Percentiles rank a stretch among this genome's conserved stretches.
Conservation (phyloP, 2,113 vertebrate genomes). For the Hyperopisus bebe region DNA sequence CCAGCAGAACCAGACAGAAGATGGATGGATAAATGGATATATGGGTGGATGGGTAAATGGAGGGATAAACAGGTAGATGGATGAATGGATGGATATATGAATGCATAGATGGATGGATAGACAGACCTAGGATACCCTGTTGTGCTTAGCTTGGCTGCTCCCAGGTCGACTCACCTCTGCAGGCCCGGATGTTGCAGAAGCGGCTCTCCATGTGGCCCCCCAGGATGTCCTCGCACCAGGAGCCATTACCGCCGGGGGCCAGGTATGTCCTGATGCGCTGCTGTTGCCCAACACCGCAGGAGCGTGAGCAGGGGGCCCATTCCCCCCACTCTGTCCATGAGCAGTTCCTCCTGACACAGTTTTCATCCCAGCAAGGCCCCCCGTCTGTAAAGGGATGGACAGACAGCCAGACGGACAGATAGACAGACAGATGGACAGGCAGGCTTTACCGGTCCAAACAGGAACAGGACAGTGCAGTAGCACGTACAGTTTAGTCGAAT, state of each 20-base stretch:
- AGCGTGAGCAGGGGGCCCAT: slow-evolving; percentile 72
- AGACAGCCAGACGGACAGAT: background rate
- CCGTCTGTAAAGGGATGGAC: slow-evolving; percentile 28
- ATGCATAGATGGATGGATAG: background rate
- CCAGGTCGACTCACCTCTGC: slow-evolving; percentile 62
- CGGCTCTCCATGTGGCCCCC: slow-evolving; percentile 63
- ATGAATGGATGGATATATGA: background rate
- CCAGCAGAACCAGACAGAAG: background rate
- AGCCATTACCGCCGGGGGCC: slow-evolving; percentile 59
- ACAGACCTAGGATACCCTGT: background rate
- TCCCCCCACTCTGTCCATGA: slow-evolving; percentile 72
- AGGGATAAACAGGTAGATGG: no score
- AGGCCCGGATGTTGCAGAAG: slow-evolving; percentile 76
- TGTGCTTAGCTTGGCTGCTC: background rate
- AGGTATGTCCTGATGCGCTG: slow-evolving; percentile 69
- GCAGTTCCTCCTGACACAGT: slow-evolving; percentile 65
- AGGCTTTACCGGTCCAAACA: no score
- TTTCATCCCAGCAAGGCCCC: slow-evolving; percentile 46
- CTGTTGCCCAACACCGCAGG: slow-evolving; percentile 79
- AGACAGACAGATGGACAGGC: no score
- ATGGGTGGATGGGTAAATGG: background rate
- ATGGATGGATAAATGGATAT: background rate
- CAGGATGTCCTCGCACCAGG: slow-evolving; percentile 74
- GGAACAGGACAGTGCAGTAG: no score
- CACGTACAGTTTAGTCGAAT: no score